phyloP scores from a whole-genome alignment of 2,797 vertebrate genomes.

The Pangasius krempfi region DNA sequence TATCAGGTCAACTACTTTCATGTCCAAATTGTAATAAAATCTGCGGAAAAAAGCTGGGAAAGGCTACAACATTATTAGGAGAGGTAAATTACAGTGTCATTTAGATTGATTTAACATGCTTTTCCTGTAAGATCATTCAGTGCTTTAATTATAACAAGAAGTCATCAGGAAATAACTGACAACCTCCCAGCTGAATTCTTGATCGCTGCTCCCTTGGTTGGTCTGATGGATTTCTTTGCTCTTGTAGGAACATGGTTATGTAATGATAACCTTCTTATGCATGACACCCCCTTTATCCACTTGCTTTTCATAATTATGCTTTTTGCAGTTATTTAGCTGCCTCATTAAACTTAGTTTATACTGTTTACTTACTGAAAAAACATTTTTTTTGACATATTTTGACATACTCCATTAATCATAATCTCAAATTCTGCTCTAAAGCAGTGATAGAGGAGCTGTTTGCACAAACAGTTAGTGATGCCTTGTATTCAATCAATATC shows the following conservation, averaged over 20 bases:
- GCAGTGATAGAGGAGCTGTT: conserved; percentile 7
- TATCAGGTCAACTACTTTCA: background rate
- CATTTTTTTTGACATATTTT: background rate
- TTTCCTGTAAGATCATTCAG: conserved; percentile 16
- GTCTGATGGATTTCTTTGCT: conserved; percentile 13
- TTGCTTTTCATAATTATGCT: background rate
- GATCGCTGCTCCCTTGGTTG: conserved; percentile 7
- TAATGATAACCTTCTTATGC: background rate
- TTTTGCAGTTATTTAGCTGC: background rate
- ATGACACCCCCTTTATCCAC: conserved; percentile 1
- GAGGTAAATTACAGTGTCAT: background rate
- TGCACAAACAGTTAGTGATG: background rate
- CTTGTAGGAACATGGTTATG: background rate
- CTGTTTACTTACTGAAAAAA: background rate
- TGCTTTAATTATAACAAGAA: conserved; percentile 6
- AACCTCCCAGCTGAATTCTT: background rate
- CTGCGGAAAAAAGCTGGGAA: background rate
- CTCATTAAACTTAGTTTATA: background rate
- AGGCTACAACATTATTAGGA: background rate
- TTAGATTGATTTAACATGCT: background rate
- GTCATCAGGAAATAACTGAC: background rate
- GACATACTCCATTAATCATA: background rate
- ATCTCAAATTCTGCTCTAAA: background rate
- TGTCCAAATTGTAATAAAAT: conserved; percentile 11
- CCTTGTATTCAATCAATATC: background rate